Evolutionary conservation across 2,113 vertebrate species (phyloP).

Genomic region (Meleagris gallopavo): DNA sequence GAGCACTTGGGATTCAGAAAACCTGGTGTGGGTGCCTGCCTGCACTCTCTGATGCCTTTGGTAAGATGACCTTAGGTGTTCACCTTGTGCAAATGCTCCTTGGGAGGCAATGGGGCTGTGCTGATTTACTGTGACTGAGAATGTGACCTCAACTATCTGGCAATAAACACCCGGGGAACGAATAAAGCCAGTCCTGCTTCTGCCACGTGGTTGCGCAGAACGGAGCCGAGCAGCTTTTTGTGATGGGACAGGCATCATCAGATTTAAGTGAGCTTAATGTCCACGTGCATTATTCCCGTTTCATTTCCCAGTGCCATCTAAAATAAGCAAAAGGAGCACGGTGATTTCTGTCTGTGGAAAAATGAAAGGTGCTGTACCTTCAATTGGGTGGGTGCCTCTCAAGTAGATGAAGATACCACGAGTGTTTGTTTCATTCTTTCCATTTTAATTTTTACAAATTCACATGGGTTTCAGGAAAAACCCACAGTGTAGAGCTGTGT

Average conservation of each 20-base stretch:
- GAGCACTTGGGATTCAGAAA: not conserved
- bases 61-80: rapidly evolving
- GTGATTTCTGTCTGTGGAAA: not conserved
- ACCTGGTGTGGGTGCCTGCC: not conserved
- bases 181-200: not conserved
- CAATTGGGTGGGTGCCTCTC: not conserved
- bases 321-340: not conserved
- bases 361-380: rapidly evolving
- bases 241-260: rapidly evolving
- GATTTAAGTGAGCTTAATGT: not conserved
- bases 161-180: not conserved
- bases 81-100: not conserved
- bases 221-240: not conserved
- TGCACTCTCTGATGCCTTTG: not conserved
- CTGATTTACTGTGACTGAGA: not conserved
- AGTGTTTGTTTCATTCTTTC: not conserved
- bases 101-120: not conserved
- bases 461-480: not conserved
- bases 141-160: not conserved
- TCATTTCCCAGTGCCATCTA: not conserved
- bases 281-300: not conserved
- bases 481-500: not conserved
- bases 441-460: not conserved
- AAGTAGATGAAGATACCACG: rapidly evolving
- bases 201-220: rapidly evolving